Conservation (phyloP, 2,797 vertebrate genomes). For the Anas bahamensis region DNA sequence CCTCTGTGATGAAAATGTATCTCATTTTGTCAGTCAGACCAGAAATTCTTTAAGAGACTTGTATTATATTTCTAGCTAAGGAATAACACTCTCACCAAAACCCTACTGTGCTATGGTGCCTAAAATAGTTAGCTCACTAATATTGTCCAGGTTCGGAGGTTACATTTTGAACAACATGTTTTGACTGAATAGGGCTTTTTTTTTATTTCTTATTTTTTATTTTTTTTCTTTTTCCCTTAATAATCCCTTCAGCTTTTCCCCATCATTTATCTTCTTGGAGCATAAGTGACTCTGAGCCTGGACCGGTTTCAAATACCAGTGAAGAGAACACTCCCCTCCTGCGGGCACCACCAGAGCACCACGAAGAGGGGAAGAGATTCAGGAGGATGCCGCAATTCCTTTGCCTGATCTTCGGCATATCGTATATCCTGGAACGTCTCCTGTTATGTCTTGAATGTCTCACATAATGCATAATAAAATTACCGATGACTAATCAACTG, state of each 20-base stretch:
- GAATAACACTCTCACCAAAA: constrained; percentile 56
- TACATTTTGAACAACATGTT: constrained; percentile 44
- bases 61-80: constrained; percentile 57
- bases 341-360: constrained; percentile 5
- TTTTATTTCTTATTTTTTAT: not conserved
- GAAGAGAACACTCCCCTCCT: constrained; percentile 41
- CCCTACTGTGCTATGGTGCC: constrained; percentile 70
- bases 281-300: not conserved
- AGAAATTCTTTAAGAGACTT: constrained; percentile 60
- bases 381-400: not conserved
- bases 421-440: constrained; percentile 7
- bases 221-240: not conserved
- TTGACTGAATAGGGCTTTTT: constrained; percentile 16
- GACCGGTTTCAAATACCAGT: constrained; percentile 2
- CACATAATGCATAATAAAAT: not conserved
- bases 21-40: constrained; percentile 43
- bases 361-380: not conserved
- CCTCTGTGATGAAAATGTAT: constrained; percentile 68
- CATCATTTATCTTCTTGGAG: constrained; percentile 31
- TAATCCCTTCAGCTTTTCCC: constrained; percentile 37
- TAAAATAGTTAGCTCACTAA: constrained; percentile 69
- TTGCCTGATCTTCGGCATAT: not conserved
- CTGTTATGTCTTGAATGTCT: not conserved
- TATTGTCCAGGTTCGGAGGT: constrained; percentile 50
- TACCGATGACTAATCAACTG: not conserved